Base-by-base conservation (phyloP, 2,797 vertebrate species). In the Sus cebifrons region DNA sequence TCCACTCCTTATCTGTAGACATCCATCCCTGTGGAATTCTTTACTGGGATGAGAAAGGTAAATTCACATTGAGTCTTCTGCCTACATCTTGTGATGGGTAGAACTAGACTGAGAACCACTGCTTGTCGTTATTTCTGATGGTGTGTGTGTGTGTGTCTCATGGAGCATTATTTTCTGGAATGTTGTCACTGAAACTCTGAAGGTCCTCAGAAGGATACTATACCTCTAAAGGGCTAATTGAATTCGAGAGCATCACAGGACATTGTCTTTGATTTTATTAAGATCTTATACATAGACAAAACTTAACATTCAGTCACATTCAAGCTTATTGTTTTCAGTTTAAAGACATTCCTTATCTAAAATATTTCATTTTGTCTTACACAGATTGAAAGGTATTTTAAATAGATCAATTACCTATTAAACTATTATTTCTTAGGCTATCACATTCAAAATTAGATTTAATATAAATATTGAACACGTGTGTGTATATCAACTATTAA, bases 371-470 rank as follows among this genome's bases (percentile, higher is more conserved):
- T 67, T 95, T 90, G 8, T 93, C 27, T 86, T 85, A 16, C 0
- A 13, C 7, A 86, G 85, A 83, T 62, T 87, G 27, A 91, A 95
- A 90, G 1, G 11, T 23, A 15, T 67, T 85, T 78, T 27, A 54
- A 95, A 82, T 60, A 36, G 13, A 92, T 1, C 86, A 97, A 84
- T 94, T 52, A 62, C 5, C 10, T 91, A n/a, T 58, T 60, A 96
- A 79, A 49, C 18, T 73, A 82, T 89, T 96, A 79, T 68, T 94
- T 89, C 21, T 92, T 64, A 84, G 14, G 89, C 10, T 82, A 25
- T 68, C 85, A 32, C 14, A 92, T 91, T 54, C 49, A 89, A 94
- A 93, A 86, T 96, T 15, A 84, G 2, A 86, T 92, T 96, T 93
- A 71, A 56, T 87, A 12, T 87, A 91, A 96, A 75, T 88, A 75